A percentile compares a stretch with the other conserved stretches of the same genome.
These are phyloP conservation scores for Megaptera novaeangliae DNA, from an alignment of 2,113 vertebrate species.

Conservation along the genomic window DNA sequence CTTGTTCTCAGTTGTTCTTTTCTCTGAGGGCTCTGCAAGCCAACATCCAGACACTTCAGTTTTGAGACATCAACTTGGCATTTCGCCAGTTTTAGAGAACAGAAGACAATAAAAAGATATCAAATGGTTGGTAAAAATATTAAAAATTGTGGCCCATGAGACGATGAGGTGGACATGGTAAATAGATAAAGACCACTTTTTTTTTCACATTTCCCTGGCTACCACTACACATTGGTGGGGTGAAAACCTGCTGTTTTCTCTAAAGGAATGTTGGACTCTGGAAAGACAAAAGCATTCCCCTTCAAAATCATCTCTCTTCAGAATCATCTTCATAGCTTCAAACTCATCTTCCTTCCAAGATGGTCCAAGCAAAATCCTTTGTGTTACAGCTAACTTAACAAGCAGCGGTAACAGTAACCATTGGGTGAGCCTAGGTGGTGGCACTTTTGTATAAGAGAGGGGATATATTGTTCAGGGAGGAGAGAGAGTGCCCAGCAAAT, in stretches of 20 bases:
- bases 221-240: background rate
- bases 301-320: background rate
- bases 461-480: background rate
- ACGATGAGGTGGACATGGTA: background rate
- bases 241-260: background rate
- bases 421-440: background rate
- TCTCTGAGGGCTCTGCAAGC: background rate
- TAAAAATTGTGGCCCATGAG: background rate
- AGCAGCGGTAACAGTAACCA: background rate
- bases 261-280: background rate
- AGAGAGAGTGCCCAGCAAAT: background rate
- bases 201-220: background rate
- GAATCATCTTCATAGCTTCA: background rate
- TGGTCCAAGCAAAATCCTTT: background rate
- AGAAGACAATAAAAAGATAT: background rate
- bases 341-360: background rate
- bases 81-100: background rate
- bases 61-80: background rate
- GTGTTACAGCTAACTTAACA: background rate
- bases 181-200: background rate
- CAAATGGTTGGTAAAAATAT: background rate
- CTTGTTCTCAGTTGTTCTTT: background rate
- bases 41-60: background rate
- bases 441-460: background rate
- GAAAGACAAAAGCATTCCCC: background rate